Evolutionary conservation across 1,140 invertebrate genomes (phyloP).

Genomic region (Brachionus plicatilis): DNA sequence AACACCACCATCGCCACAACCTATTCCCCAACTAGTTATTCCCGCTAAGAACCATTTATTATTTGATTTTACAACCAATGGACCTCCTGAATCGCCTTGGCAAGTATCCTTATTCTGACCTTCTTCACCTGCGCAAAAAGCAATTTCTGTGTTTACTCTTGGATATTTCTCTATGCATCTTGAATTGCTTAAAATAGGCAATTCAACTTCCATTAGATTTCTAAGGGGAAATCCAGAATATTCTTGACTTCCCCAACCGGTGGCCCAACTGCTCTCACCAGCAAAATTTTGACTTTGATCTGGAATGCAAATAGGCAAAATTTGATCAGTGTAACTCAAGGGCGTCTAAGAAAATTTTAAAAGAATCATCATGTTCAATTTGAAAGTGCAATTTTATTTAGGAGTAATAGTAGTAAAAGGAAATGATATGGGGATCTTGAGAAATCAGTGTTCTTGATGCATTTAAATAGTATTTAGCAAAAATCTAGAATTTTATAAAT

Average conservation of each 20-base stretch:
- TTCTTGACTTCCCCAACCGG: not conserved
- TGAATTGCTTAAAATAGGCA: constrained; percentile 25
- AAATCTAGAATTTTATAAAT: no score
- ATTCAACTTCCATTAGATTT: constrained; percentile 20
- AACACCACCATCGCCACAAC: constrained; percentile 40
- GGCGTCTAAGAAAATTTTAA: not conserved
- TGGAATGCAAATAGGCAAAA: constrained; percentile 29
- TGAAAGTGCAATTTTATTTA: no score
- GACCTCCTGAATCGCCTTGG: constrained; percentile 40
- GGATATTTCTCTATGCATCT: constrained; percentile 24
- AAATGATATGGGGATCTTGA: no score
- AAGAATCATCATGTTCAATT: no score
- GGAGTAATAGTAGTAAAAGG: no score
- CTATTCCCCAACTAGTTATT: constrained; percentile 21
- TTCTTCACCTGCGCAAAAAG: constrained; percentile 9
- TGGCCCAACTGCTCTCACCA: not conserved
- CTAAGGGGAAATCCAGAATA: not conserved
- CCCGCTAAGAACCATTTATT: not conserved
- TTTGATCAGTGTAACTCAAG: not conserved
- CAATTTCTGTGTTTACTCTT: not conserved
- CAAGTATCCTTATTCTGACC: constrained; percentile 29
- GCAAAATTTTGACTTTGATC: not conserved
- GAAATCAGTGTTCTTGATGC: no score
- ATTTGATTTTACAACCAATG: not conserved
- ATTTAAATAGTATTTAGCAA: no score